Conservation (phyloP, 2,888 invertebrate species). For the Phortica magna region DNA sequence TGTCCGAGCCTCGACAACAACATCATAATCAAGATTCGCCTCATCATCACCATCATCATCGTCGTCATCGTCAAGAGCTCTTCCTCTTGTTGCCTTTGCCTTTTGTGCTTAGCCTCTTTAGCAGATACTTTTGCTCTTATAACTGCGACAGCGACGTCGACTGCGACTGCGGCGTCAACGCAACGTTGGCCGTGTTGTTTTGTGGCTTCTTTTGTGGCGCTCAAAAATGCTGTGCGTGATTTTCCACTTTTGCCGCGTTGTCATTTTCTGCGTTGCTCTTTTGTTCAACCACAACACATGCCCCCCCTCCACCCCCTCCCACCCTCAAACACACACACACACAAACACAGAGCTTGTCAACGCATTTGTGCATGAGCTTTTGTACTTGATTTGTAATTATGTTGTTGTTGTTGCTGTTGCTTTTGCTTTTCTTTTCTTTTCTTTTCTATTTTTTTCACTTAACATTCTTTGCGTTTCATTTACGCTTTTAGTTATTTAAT, state of each 20-base stretch:
- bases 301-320: background rate
- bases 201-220: slow-evolving; percentile 49
- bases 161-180: too few relatives aligned
- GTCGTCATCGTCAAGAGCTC: background rate
- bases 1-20: background rate
- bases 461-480: slow-evolving; percentile 44
- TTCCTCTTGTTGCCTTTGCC: background rate
- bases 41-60: background rate
- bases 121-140: background rate
- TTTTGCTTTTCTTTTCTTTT: slow-evolving; percentile 5
- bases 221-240: slow-evolving; percentile 50
- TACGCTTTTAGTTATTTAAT: slow-evolving; percentile 54
- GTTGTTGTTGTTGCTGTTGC: slow-evolving; percentile 42
- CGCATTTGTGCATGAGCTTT: background rate
- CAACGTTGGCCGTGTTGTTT: background rate
- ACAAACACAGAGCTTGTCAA: background rate
- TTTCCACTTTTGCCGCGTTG: slow-evolving; percentile 52
- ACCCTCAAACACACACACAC: too few relatives aligned
- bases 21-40: background rate
- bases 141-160: too few relatives aligned
- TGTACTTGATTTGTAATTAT: slow-evolving; percentile 39
- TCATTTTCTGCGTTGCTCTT: slow-evolving; percentile 49
- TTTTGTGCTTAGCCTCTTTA: background rate
- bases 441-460: slow-evolving; percentile 33
- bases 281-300: slow-evolving; percentile 3